These are phyloP conservation scores for Latrodectus hesperus DNA, from an alignment of 2,888 invertebrate genomes.

Conservation along the genomic window DNA sequence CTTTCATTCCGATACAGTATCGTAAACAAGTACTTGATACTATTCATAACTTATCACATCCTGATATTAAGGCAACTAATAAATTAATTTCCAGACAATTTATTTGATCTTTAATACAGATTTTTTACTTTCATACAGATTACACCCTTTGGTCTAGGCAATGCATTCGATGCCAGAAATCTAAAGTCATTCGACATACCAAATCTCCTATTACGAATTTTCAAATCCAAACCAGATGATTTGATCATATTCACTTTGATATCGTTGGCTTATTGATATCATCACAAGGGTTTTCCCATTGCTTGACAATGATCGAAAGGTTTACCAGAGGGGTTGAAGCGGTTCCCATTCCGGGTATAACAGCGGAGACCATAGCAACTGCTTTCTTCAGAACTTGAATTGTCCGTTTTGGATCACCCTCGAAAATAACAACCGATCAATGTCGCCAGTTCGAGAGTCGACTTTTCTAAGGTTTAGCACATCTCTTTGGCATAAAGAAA, in stretches of 20 bases:
- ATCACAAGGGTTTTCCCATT: not conserved
- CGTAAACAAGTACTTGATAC: not conserved
- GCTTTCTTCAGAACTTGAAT: slow-evolving; percentile 12
- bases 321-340: slow-evolving; percentile 30
- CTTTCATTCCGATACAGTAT: no score
- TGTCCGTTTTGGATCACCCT: not conserved
- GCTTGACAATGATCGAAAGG: not conserved
- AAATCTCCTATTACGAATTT: not conserved
- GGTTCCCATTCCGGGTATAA: not conserved
- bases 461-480: not conserved
- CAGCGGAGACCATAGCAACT: slow-evolving; percentile 9
- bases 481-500: not conserved
- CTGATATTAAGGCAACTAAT: not conserved
- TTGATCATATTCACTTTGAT: slow-evolving; percentile 6
- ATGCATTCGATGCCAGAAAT: slow-evolving; percentile 1
- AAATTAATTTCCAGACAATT: not conserved
- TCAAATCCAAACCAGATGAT: not conserved
- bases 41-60: slow-evolving; percentile 1
- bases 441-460: slow-evolving; percentile 1
- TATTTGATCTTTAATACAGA: not conserved
- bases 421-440: slow-evolving; percentile 1
- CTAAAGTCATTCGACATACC: slow-evolving; percentile 11
- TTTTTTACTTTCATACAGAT: not conserved
- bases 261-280: slow-evolving; percentile 12
- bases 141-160: not conserved